Base-by-base conservation (phyloP, 92 coral and sea anemone species). In the Zoanthus sociatus region DNA sequence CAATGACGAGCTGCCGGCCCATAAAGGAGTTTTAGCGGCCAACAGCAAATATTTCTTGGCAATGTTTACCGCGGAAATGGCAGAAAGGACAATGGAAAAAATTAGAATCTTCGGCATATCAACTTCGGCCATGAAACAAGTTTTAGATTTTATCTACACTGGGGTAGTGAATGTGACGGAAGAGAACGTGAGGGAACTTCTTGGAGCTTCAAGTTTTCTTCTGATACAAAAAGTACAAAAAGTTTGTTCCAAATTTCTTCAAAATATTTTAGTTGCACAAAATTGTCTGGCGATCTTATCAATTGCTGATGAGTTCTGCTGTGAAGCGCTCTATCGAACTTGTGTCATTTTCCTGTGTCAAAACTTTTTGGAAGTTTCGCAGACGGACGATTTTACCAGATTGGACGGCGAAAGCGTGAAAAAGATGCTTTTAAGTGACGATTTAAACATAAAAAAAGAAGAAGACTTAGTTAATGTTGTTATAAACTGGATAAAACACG, bases 31-130 rank as follows among this genome's bases (percentile, higher is more conserved):
- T 56, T 85, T 97, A 9, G 98, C 98, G 58, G 99, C 98, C 3
- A 94, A 93, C 70, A 93, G 97, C 78, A 83, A 92, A 37, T 97
- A 92, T 77, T 97, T 95, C 76, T 79, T 91, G 77, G 95, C 95
- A 10, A 87, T 97, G 98, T 97, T 97, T 71, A 97, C 95, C n/a
- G 91, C 95, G 15, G 92, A 97, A 73, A 93, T 97, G 98, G 79
- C 90, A 6, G 99, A 96, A 85, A 96, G 86, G 71, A 83, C 88
- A 53, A 90, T 90, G 87, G 82, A 86, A 18, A 89, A 89, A 21
- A 92, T 91, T 3, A 83, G 78, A 6, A 50, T 96, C 20, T 77
- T 69, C 3, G 92, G 89, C 70, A 79, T 93, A 26, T 84, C 87
- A 31, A 88, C 98, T 0, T 79, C 78, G 2, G 95, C 97, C 4